A percentile compares a stretch with the other conserved stretches of the same genome.
Conservation (phyloP, 2,113 vertebrate species). For the Capreolus pygargus region DNA sequence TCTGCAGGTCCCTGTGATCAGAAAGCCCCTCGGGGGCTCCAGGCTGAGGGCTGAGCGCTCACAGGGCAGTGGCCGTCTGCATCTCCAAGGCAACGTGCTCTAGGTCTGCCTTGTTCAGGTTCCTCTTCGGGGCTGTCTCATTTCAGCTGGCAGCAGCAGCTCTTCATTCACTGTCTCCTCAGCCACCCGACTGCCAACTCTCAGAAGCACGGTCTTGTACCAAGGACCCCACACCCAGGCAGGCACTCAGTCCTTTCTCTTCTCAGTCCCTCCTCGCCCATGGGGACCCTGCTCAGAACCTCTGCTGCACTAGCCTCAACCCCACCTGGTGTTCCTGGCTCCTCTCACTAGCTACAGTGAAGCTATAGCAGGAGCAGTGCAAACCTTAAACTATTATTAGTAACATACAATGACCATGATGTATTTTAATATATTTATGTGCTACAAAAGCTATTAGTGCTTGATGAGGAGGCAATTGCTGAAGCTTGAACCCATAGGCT, state of each 20-base stretch:
- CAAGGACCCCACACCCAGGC: background rate
- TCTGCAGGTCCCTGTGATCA: background rate
- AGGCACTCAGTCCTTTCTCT: background rate
- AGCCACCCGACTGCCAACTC: background rate
- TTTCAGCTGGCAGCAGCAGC: background rate
- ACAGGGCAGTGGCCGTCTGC: accelerated
- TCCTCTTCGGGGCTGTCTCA: background rate
- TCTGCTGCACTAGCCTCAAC: background rate
- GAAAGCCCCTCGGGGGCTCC: background rate
- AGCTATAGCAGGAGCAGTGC: background rate
- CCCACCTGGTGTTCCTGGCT: background rate
- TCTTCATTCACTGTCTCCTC: background rate
- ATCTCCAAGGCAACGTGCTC: no score
- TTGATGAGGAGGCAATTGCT: background rate
- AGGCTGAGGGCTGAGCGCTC: accelerated
- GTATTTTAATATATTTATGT: background rate
- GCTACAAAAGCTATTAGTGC: background rate
- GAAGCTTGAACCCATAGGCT: background rate
- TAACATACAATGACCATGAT: background rate
- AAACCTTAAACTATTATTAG: background rate
- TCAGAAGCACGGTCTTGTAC: background rate
- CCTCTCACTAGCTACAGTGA: background rate
- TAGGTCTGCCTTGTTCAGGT: accelerated
- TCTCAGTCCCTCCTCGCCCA: background rate
- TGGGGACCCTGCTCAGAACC: background rate